A percentile compares a stretch with the other conserved stretches of the same genome.
phyloP scores from a whole-genome alignment of 1,140 invertebrate genomes.

The Cotesia vestalis region DNA sequence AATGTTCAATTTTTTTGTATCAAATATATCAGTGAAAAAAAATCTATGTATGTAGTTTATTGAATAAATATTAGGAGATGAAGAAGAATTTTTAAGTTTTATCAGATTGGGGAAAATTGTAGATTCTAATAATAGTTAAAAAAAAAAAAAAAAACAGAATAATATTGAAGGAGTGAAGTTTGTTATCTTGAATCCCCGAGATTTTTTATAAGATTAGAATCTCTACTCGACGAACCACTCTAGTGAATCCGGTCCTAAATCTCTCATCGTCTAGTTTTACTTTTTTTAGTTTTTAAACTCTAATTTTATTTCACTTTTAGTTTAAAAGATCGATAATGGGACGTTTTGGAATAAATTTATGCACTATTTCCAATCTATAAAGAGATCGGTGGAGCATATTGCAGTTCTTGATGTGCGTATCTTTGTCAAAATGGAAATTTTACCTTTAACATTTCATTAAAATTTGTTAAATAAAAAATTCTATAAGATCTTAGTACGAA shows the following conservation, averaged over 20 bases:
- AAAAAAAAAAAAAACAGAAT: constrained; percentile 6
- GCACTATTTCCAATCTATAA: background rate
- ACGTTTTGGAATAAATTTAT: constrained; percentile 7
- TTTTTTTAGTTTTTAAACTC: constrained; percentile 10
- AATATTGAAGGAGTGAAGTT: constrained; percentile 29
- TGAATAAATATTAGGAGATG: constrained; percentile 4
- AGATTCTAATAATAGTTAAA: background rate
- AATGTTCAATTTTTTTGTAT: background rate
- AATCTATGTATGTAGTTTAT: background rate
- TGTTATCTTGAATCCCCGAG: constrained; percentile 30
- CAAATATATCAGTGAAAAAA: background rate
- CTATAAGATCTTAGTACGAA: too few relatives aligned
- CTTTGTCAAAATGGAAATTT: too few relatives aligned
- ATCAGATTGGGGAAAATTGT: constrained; percentile 20
- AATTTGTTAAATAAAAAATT: too few relatives aligned
- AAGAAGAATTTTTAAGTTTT: constrained; percentile 7
- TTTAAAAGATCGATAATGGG: constrained; percentile 27
- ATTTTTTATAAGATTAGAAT: constrained; percentile 32
- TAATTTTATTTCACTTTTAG: background rate
- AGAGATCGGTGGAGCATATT: background rate
- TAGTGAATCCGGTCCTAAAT: constrained; percentile 24
- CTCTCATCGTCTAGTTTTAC: constrained; percentile 27
- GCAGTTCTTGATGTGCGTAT: background rate
- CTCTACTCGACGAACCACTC: constrained; percentile 27
- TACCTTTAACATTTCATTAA: too few relatives aligned